These are phyloP conservation scores for Rhea americana DNA, from an alignment of 2,113 vertebrate species.

Conservation along the genomic window DNA sequence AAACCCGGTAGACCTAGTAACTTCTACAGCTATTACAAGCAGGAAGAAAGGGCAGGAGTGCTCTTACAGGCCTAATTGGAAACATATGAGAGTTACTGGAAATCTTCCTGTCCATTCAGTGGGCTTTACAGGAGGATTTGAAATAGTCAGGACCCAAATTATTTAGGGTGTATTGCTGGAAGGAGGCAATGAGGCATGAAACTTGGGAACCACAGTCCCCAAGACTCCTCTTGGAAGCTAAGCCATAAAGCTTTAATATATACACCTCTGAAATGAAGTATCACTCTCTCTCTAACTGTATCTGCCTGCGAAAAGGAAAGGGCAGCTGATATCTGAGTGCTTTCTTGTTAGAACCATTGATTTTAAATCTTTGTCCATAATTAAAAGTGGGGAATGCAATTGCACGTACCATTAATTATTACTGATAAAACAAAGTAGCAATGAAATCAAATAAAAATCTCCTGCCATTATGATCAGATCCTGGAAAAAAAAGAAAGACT, in stretches of 20 bases:
- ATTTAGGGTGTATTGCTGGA: background rate
- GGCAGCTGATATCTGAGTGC: background rate
- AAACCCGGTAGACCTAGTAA: background rate
- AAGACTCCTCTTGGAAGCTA: background rate
- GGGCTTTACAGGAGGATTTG: background rate
- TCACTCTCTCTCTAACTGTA: background rate
- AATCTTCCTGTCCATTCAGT: background rate
- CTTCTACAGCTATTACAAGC: background rate
- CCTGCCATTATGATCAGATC: background rate
- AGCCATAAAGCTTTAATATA: background rate
- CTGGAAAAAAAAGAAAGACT: background rate
- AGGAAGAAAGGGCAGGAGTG: background rate
- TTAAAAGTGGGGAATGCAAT: slow-evolving; percentile 37
- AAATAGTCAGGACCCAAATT: background rate
- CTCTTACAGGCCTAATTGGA: background rate
- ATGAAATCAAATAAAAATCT: slow-evolving; percentile 13
- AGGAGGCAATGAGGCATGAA: background rate
- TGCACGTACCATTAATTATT: slow-evolving; percentile 51
- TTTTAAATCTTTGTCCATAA: slow-evolving; percentile 13
- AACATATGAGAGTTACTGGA: background rate
- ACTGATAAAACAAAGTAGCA: slow-evolving; percentile 16
- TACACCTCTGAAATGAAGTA: background rate
- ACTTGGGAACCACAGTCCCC: background rate
- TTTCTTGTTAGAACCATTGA: background rate
- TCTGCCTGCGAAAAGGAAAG: background rate